Evolutionary conservation across 1,140 invertebrate genomes (phyloP).

Genomic region (Microvelia longipes): DNA sequence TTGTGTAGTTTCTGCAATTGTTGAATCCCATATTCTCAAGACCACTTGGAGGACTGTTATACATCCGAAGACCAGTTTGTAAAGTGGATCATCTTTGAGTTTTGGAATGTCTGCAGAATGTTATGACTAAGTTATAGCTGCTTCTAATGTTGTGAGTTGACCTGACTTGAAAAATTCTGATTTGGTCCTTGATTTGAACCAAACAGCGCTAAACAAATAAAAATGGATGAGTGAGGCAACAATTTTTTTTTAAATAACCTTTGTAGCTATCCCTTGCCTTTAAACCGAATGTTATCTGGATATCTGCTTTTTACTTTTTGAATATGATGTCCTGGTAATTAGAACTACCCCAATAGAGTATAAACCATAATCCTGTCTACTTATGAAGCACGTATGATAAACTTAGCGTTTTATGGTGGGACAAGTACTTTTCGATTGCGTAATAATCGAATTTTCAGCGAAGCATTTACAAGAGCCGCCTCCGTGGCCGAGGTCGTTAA

Average conservation of each 20-base stretch:
- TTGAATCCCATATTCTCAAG: too few species aligned
- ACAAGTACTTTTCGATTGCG: background rate
- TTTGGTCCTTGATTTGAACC: background rate
- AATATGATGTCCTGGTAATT: background rate
- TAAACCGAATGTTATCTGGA: background rate
- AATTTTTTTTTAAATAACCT: background rate
- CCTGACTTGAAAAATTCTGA: background rate
- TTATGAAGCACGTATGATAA: background rate
- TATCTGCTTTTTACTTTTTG: background rate
- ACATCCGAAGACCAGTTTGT: too few species aligned
- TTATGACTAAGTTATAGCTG: background rate
- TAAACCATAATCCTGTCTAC: background rate
- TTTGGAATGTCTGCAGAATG: too few species aligned
- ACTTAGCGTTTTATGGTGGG: background rate
- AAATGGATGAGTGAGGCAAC: background rate
- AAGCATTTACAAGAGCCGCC: too few species aligned
- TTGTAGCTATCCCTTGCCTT: background rate
- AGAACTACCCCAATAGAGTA: background rate
- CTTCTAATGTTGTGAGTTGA: background rate
- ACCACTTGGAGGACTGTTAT: too few species aligned
- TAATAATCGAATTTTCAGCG: background rate
- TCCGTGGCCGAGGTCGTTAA: too few species aligned
- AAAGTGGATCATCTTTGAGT: too few species aligned
- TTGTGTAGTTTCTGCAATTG: too few species aligned
- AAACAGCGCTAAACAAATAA: background rate